phyloP scores from a whole-genome alignment of 2,888 invertebrate genomes.

The Drosophila nigricruria region DNA sequence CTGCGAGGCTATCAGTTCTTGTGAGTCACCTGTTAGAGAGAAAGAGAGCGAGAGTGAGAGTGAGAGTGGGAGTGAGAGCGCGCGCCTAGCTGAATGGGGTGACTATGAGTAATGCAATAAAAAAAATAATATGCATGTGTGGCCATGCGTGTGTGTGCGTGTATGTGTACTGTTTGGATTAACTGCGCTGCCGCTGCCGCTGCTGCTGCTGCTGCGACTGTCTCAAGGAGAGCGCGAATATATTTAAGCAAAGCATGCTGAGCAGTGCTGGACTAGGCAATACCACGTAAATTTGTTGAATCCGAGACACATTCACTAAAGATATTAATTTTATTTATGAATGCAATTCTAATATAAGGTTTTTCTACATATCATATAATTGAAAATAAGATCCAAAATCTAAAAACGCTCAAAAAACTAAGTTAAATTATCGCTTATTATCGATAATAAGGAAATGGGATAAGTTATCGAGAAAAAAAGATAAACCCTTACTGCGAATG shows the following conservation, averaged over 20 bases:
- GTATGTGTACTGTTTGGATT: slow-evolving; percentile 23
- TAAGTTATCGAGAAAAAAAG: no score
- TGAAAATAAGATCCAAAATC: no score
- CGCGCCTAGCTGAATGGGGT: slow-evolving; percentile 5
- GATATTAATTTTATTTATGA: no score
- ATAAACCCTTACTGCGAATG: no score
- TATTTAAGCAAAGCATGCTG: neutral
- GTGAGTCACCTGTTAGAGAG: slow-evolving; percentile 38
- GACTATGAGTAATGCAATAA: slow-evolving; percentile 56
- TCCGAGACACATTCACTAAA: neutral
- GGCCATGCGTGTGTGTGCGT: slow-evolving; percentile 4
- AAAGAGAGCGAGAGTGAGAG: slow-evolving; percentile 13
- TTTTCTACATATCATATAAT: neutral
- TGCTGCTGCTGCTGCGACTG: slow-evolving; percentile 6
- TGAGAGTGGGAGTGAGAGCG: slow-evolving; percentile 3
- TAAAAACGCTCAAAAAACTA: no score
- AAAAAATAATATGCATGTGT: slow-evolving; percentile 30
- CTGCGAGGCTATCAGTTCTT: slow-evolving; percentile 19
- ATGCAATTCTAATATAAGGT: neutral
- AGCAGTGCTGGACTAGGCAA: neutral
- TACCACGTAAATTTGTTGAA: neutral
- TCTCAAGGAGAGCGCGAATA: slow-evolving; percentile 44
- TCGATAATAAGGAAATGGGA: no score
- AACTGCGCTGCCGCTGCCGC: slow-evolving; percentile 43
- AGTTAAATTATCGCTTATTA: no score